A percentile compares a stretch with the other conserved stretches of the same genome.
Evolutionary conservation across 92 coral and sea anemone genomes (phyloP).

Genomic region (Phenganax stokvisi): DNA sequence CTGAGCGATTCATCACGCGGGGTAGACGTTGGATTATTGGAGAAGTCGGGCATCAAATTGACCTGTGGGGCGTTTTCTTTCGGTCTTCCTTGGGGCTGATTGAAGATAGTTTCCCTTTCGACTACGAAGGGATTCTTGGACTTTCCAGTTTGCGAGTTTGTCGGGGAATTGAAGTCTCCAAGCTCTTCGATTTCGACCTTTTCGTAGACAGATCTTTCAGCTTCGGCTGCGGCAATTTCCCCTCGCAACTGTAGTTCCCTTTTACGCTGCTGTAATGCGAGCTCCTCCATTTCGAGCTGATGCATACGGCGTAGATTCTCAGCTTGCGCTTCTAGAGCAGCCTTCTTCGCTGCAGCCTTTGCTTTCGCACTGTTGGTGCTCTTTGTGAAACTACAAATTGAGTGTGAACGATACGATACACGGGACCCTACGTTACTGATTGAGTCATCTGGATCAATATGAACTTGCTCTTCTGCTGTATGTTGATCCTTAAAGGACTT

Average conservation of each 20-base stretch:
- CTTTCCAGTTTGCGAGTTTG: not conserved
- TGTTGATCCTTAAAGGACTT: not conserved
- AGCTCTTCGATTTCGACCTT: too few relatives aligned
- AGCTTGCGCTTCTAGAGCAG: not conserved
- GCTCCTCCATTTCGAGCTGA: not conserved
- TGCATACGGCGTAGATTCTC: not conserved
- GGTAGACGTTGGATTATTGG: slow-evolving; percentile 8
- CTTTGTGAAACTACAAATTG: too few relatives aligned
- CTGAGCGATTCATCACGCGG: slow-evolving; percentile 25
- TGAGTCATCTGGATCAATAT: too few relatives aligned
- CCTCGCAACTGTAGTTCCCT: not conserved
- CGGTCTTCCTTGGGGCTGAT: not conserved
- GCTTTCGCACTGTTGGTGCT: not conserved
- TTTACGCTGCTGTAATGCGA: not conserved
- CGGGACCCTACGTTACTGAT: too few relatives aligned
- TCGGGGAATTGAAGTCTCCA: too few relatives aligned
- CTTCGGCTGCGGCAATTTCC: slow-evolving; percentile 22
- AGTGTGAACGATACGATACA: too few relatives aligned
- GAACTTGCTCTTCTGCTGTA: too few relatives aligned
- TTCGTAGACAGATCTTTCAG: not conserved
- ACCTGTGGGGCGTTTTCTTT: slow-evolving; percentile 3
- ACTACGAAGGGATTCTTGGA: not conserved
- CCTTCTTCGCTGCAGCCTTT: slow-evolving; percentile 1
- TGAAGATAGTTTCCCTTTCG: not conserved
- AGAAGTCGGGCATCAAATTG: not conserved